phyloP scores from a whole-genome alignment of 2,797 vertebrate species.

The Chaunax sp. region DNA sequence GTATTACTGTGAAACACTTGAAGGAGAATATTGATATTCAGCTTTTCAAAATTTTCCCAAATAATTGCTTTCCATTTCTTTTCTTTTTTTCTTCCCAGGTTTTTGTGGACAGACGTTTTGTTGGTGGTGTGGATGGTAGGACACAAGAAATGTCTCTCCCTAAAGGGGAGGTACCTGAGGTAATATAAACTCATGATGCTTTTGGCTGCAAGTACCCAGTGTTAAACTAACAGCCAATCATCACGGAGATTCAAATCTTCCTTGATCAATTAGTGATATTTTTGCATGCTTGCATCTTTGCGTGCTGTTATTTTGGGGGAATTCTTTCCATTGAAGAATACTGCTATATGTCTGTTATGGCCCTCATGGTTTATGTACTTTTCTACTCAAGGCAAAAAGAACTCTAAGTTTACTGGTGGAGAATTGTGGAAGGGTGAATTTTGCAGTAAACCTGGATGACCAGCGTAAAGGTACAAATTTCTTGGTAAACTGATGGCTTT shows the following conservation, averaged over 20 bases:
- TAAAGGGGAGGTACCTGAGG: constrained; percentile 86
- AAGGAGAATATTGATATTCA: not conserved
- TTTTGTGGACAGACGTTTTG: constrained; percentile 87
- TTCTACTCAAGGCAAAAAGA: constrained; percentile 82
- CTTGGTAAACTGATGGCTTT: constrained; percentile 24
- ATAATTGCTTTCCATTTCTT: not conserved
- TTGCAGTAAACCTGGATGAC: constrained; percentile 86
- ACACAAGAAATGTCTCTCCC: constrained; percentile 82
- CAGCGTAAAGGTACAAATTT: constrained; percentile 90
- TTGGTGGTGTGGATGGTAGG: constrained; percentile 90
- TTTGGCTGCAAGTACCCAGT: constrained; percentile 32
- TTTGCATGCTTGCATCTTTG: too few species aligned
- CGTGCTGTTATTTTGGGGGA: too few species aligned
- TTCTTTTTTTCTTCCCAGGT: constrained; percentile 78
- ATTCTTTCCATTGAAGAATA: not conserved
- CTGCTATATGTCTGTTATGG: constrained; percentile 18
- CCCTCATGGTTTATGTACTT: constrained; percentile 41
- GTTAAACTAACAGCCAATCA: too few species aligned
- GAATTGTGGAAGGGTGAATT: constrained; percentile 93
- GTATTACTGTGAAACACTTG: constrained; percentile 13
- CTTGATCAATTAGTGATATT: constrained; percentile 17
- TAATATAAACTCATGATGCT: too few species aligned
- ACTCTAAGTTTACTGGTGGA: constrained; percentile 90
- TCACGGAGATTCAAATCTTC: not conserved
- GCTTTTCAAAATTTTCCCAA: too few species aligned